Evolutionary conservation across 23 tunicate genomes (phyloP), one percentile per base, ranked within the genome.

Genomic region (Ascidia mentula): DNA sequence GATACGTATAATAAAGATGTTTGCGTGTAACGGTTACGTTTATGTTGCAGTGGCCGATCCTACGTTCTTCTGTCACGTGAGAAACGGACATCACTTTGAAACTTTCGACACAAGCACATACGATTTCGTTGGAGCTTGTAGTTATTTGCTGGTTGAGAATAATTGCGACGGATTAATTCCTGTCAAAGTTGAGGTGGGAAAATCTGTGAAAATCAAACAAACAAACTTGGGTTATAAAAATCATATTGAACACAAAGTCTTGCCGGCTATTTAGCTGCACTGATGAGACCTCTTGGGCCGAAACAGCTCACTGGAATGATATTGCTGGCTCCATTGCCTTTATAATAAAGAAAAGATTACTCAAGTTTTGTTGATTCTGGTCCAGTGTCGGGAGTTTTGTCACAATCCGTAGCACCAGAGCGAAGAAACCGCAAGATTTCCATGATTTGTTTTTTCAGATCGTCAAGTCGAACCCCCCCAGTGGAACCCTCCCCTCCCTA

Each of bases 111-210:
- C 32, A 13, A 61, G 38, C 30, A 17, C 37, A 2, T 84, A 61
- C 82, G 74, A 77, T 46, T 84, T 77, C 38, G 69, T 40, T 28
- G 88, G 81, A 69, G n/a, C 82, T 0, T 84, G 88, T 65, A 38
- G 82, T 33, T 84, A 84, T 73, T 18, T 45, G 45, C 40, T 84
- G 46, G 77, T 69, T 28, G 40, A 84, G 20, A 33, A 73, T 38
- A 31, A 35, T 28, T 84, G 88, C 71, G 39, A 78, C 33, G 15
- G 0, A 22, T 39, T 73, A 15, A 77, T 82, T 32, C 80, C 69
- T 30, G 35, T 84, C 8, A 24, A 74, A 31, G 34, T 84, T 28
- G 88, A 84, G 88, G 88, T 84, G 32, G 7, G 81, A 5, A n/a
- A n/a, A n/a, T n/a, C n/a, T n/a, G n/a, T n/a, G n/a, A n/a, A n/a